Evolutionary conservation across 1,140 invertebrate species (phyloP).

Genomic region (Drosophila athabasca): DNA sequence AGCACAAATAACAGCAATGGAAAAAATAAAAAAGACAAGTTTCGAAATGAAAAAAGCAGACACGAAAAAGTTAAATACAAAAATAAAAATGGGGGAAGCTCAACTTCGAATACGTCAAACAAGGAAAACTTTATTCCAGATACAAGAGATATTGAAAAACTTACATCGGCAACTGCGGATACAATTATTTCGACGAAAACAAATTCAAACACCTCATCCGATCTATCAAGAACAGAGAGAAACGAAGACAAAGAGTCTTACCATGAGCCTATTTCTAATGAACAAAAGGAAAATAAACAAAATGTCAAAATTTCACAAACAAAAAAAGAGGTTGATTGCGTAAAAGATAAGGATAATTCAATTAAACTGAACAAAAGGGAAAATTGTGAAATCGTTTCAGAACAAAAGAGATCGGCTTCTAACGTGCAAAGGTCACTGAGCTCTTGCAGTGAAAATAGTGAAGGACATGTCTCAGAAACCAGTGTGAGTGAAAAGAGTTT

Average conservation of each 20-base stretch:
- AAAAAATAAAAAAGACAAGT: conserved; percentile 71
- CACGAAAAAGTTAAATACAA: conserved; percentile 74
- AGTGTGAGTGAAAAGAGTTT: conserved; percentile 73
- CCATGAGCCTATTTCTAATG: conserved; percentile 26
- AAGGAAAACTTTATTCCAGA: conserved; percentile 72
- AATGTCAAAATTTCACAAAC: conserved; percentile 10
- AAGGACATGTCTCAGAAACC: conserved; percentile 63
- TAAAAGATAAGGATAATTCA: conserved; percentile 39
- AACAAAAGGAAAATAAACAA: conserved; percentile 47
- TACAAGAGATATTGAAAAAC: conserved; percentile 42
- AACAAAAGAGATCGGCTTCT: conserved; percentile 34
- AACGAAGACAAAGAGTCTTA: conserved; percentile 42
- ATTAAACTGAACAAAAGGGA: conserved; percentile 23
- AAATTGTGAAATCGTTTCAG: conserved; percentile 33
- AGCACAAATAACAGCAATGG: conserved; percentile 35
- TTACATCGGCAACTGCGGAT: conserved; percentile 29
- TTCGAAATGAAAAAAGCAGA: conserved; percentile 66
- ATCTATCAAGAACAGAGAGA: conserved; percentile 40
- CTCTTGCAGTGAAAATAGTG: conserved; percentile 68
- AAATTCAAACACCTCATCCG: conserved; percentile 32
- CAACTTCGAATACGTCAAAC: conserved; percentile 80
- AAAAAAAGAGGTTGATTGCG: conserved; percentile 24
- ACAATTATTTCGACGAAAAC: conserved; percentile 34
- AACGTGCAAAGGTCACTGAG: conserved; percentile 58
- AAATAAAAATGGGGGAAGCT: conserved; percentile 55